phyloP scores from a whole-genome alignment of 1,140 invertebrate species.

The Acromyrmex heyeri region DNA sequence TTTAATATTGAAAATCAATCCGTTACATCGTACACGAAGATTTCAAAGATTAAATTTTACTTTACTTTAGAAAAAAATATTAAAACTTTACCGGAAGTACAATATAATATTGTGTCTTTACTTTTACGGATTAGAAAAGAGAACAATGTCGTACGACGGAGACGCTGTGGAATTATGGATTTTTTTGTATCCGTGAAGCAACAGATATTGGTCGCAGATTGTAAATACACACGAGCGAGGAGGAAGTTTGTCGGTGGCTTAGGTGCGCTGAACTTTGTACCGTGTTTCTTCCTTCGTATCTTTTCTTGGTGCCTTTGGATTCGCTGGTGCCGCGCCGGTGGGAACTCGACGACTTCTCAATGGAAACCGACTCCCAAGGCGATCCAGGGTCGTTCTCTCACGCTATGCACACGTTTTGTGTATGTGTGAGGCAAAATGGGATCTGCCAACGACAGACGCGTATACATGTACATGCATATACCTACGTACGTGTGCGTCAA shows the following conservation, averaged over 20 bases:
- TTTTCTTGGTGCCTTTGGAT: slow-evolving; percentile 35
- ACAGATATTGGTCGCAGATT: neutral
- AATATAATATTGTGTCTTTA: neutral
- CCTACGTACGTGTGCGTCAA: neutral
- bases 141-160: neutral
- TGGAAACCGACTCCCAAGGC: slow-evolving; percentile 69
- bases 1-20: slow-evolving; percentile 28
- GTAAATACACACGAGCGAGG: slow-evolving; percentile 23
- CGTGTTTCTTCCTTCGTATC: slow-evolving; percentile 18
- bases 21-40: neutral
- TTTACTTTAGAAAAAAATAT: neutral
- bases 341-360: slow-evolving; percentile 63
- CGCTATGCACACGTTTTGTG: slow-evolving; percentile 47
- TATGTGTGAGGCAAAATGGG: slow-evolving; percentile 30
- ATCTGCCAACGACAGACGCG: neutral
- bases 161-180: neutral
- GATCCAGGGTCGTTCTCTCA: slow-evolving; percentile 76
- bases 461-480: neutral
- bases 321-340: slow-evolving; percentile 46
- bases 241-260: slow-evolving; percentile 21
- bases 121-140: neutral
- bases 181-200: neutral
- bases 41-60: neutral
- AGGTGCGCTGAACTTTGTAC: slow-evolving; percentile 71
- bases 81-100: neutral